phyloP scores from a whole-genome alignment of 2,797 vertebrate genomes.

The Crenuchus spilurus region DNA sequence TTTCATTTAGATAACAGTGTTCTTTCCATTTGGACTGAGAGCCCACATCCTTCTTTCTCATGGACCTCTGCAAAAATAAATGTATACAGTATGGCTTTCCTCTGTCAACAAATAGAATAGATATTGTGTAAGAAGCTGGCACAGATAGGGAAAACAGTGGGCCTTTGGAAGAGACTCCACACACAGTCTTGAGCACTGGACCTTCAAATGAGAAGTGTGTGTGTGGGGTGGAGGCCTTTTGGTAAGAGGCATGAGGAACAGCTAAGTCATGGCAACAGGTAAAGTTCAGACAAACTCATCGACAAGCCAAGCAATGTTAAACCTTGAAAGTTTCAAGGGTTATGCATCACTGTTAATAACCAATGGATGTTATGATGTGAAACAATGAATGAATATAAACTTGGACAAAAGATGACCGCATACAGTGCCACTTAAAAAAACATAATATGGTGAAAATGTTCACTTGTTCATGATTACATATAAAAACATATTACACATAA shows the following conservation, averaged over 20 bases:
- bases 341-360: too few relatives aligned
- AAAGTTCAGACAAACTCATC: constrained; percentile 35
- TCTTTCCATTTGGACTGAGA: constrained; percentile 47
- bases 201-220: constrained; percentile 17
- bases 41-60: constrained; percentile 38
- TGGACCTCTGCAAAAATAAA: constrained; percentile 42
- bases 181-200: not conserved
- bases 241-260: constrained; percentile 20
- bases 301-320: not conserved
- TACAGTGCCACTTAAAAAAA: too few relatives aligned
- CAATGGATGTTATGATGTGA: too few relatives aligned
- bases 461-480: too few relatives aligned
- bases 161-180: constrained; percentile 18
- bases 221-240: constrained; percentile 41
- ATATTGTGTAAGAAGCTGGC: constrained; percentile 54
- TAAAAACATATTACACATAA: too few relatives aligned
- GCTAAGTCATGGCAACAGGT: constrained; percentile 28
- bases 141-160: constrained; percentile 45
- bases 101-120: constrained; percentile 51
- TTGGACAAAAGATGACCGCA: too few relatives aligned
- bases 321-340: too few relatives aligned
- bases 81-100: constrained; percentile 54
- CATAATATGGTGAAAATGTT: too few relatives aligned
- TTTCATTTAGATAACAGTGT: constrained; percentile 55
- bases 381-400: too few relatives aligned